A percentile compares a stretch with the other conserved stretches of the same genome.
Evolutionary conservation across 1,140 invertebrate species (phyloP).

Genomic region (Plutomurus gul): DNA sequence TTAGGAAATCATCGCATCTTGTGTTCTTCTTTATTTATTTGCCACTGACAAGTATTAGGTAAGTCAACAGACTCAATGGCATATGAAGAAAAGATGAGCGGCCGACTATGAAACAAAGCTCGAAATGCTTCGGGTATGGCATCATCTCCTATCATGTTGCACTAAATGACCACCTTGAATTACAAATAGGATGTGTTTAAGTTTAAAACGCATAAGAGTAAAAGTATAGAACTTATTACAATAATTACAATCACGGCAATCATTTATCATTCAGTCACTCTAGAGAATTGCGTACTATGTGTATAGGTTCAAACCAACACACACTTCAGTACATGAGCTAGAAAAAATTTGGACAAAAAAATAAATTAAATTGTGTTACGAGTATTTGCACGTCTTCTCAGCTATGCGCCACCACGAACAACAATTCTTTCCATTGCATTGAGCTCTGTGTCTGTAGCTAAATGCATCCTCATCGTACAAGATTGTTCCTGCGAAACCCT

Average conservation of each 20-base stretch:
- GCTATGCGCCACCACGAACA: constrained; percentile 8
- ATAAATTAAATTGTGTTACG: constrained; percentile 23
- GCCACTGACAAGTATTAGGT: background rate
- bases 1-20: no score
- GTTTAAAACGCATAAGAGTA: background rate
- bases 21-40: constrained; percentile 9
- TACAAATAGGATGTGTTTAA: background rate
- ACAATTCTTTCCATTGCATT: background rate
- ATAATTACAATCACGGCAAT: constrained; percentile 23
- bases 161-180: constrained; percentile 15
- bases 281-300: background rate
- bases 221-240: constrained; percentile 7
- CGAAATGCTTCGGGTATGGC: background rate
- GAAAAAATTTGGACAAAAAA: constrained; percentile 7
- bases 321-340: background rate
- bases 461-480: background rate
- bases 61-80: background rate
- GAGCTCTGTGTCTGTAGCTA: background rate
- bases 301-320: no score
- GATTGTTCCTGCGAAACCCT: no score
- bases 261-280: constrained; percentile 25
- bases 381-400: constrained; percentile 9
- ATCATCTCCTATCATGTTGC: constrained; percentile 1
- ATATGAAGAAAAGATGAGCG: no score
- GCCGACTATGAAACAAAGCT: no score